phyloP scores from a whole-genome alignment of 2,797 vertebrate species.

The Falco berigora region DNA sequence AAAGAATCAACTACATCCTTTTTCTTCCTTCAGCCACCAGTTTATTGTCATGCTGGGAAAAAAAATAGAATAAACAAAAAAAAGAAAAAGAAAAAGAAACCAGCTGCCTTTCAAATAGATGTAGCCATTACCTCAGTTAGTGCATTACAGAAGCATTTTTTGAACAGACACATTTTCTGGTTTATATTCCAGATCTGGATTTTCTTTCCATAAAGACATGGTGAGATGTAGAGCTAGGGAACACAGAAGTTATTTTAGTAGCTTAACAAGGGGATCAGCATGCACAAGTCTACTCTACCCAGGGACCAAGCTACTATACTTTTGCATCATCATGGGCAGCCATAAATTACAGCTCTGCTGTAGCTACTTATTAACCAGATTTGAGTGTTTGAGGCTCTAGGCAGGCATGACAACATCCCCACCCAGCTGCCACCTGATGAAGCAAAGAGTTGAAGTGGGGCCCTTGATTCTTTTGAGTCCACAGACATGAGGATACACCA shows the following conservation, averaged over 20 bases:
- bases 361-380: neutral
- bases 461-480: neutral
- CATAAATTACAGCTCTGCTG: neutral
- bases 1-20: neutral
- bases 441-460: neutral
- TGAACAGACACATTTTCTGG: constrained; percentile 27
- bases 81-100: neutral
- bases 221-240: neutral
- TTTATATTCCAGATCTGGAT: constrained; percentile 11
- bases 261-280: neutral
- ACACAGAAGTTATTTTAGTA: constrained; percentile 26
- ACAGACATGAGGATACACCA: neutral
- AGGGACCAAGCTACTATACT: neutral
- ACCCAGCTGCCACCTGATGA: neutral
- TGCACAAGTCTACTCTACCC: neutral
- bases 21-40: neutral
- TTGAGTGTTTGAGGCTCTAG: neutral
- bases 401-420: neutral
- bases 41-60: constrained; percentile 20
- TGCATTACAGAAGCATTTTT: constrained; percentile 6
- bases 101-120: constrained; percentile 48
- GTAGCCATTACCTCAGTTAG: constrained; percentile 51
- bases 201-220: neutral
- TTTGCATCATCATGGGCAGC: neutral
- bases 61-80: neutral